Evolutionary conservation across 2,797 vertebrate genomes (phyloP).

Genomic region (Lutjanus campechanus): DNA sequence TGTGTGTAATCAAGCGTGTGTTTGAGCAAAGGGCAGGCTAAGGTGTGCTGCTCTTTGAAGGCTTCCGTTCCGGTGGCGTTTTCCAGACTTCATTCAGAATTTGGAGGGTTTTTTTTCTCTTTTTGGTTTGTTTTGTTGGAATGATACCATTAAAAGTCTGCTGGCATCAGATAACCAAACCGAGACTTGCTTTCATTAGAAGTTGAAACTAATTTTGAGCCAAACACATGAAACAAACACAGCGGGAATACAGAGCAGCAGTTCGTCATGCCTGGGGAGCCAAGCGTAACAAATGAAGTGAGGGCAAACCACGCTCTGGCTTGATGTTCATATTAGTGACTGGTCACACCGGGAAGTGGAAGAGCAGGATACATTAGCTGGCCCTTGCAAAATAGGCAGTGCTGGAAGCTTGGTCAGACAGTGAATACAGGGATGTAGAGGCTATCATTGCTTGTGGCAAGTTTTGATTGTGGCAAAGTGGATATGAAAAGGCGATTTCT

Average conservation of each 20-base stretch:
- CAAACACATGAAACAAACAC: conserved; percentile 4
- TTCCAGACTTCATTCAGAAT: neutral
- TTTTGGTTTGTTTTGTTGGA: neutral
- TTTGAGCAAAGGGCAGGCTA: neutral
- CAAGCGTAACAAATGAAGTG: neutral
- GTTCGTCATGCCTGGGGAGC: neutral
- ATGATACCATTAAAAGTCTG: neutral
- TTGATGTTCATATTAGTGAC: neutral
- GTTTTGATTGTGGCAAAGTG: neutral
- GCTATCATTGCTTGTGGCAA: no score
- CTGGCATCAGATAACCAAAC: neutral
- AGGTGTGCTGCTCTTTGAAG: neutral
- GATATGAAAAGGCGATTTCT: neutral
- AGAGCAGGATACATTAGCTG: neutral
- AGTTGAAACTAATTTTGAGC: neutral
- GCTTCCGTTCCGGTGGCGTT: neutral
- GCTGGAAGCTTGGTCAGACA: no score
- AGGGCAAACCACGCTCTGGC: neutral
- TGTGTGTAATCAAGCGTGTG: neutral
- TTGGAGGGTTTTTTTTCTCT: neutral
- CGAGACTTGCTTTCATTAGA: neutral
- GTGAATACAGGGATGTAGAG: neutral
- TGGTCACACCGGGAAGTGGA: neutral
- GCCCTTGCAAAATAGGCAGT: neutral
- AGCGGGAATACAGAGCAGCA: neutral